Percentiles rank a stretch among this genome's conserved stretches.
Conservation (phyloP, 2,113 vertebrate species). For the Thryonomys swinderianus region DNA sequence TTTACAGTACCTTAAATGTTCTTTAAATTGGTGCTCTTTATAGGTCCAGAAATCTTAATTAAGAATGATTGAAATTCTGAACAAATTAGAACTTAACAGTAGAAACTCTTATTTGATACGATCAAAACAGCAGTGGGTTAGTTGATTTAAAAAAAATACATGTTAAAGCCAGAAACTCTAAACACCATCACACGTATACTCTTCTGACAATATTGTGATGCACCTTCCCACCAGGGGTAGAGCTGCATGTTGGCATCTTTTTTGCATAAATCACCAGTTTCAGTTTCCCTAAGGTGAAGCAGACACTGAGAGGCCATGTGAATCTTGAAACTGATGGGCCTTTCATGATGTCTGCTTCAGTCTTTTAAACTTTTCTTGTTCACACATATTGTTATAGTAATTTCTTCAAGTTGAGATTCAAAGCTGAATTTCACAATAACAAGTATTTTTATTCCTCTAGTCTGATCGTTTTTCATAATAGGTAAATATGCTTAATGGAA, state of each 20-base stretch:
- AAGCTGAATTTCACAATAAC: conserved; percentile 27
- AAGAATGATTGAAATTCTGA: conserved; percentile 12
- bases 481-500: conserved; percentile 58
- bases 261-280: conserved; percentile 15
- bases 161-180: not conserved
- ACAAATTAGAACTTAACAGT: not conserved
- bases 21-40: not conserved
- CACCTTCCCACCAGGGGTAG: not conserved
- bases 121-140: not conserved
- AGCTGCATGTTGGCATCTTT: not conserved
- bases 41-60: not conserved
- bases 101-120: conserved; percentile 18
- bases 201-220: not conserved
- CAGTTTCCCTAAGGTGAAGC: conserved; percentile 1
- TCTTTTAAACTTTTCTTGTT: not conserved
- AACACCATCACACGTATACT: not conserved
- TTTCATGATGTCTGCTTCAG: not conserved
- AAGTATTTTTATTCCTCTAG: not conserved
- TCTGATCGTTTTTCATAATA: conserved; percentile 52
- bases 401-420: not conserved
- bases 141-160: not conserved
- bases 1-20: not conserved
- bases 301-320: not conserved
- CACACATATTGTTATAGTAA: not conserved
- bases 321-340: not conserved